Base-by-base conservation (phyloP, 2,113 vertebrate genomes). In the Psittacula cyanocephala region DNA sequence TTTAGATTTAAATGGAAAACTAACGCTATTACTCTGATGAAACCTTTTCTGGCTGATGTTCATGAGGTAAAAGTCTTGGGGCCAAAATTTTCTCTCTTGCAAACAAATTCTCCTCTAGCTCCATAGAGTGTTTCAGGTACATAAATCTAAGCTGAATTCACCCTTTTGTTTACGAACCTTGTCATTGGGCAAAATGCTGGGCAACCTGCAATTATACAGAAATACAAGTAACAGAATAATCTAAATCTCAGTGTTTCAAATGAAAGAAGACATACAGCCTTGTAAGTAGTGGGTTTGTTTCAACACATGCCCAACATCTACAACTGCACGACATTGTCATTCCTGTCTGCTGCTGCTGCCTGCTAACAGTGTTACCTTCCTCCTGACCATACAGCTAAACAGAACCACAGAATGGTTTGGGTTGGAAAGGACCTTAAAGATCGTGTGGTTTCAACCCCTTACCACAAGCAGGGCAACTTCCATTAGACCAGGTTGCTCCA, bases 321-420 rank as follows among this genome's bases (percentile, higher is more conserved):
- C 23, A 68, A 7, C 7, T 9, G 49, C 46, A 23, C n/a, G 31
- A 10, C 1, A 0, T 1, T 7, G 13, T 11, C 57, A 14, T 5
- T 39, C 20, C 28, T 43, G 19, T 3, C 35, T 55, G 39, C 53
- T 41, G 53, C 47, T 3, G 2, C 14, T 41, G 33, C 4, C 19
- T 62, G 44, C 27, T 19, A 47, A 53, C 22, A 9, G 27, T 0
- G 2, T 17, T 25, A 31, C 35, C 31, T 46, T 80, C 68, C 33
- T 65, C 72, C 69, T 37, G 10, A 43, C 15, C 35, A 41, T 3
- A 65, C 9, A 81, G 49, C 9, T 74, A 10, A 44, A 46, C 10
- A 35, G 41, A 35, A 35, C 17, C 33, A 35, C 22, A 59, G 33
- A 59, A 59, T 35, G 22, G 13, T 35, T 23, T 15, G 57, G 57